phyloP scores from a whole-genome alignment of 2,797 vertebrate genomes.

The Jordanella pulchra region DNA sequence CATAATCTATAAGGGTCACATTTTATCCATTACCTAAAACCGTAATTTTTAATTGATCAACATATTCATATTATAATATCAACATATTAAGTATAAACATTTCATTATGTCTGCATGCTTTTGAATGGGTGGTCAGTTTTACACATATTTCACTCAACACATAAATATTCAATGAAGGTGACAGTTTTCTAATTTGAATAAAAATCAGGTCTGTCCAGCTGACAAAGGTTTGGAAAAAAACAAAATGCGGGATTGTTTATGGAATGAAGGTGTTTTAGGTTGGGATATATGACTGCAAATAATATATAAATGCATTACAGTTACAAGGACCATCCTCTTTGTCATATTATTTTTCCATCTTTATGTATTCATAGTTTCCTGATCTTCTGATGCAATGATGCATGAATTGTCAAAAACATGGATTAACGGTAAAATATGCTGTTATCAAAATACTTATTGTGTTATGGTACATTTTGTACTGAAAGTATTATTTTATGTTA shows the following conservation, averaged over 20 bases:
- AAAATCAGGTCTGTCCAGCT: constrained; percentile 84
- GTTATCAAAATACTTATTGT: constrained; percentile 45
- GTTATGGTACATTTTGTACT: constrained; percentile 32
- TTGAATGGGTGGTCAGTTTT: constrained; percentile 20
- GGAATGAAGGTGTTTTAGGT: constrained; percentile 73
- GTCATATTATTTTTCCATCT: constrained; percentile 66
- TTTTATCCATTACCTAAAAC: background rate
- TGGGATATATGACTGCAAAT: constrained; percentile 77
- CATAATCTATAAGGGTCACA: background rate
- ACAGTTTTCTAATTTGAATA: constrained; percentile 87
- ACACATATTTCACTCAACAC: constrained; percentile 67
- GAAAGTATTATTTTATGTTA: constrained; percentile 40
- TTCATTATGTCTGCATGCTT: constrained; percentile 20
- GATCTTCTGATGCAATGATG: constrained; percentile 65
- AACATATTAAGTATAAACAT: background rate
- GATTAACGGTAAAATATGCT: constrained; percentile 51
- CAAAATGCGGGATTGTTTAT: constrained; percentile 77
- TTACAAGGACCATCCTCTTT: constrained; percentile 79
- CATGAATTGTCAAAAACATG: constrained; percentile 60
- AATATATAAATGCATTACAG: constrained; percentile 83
- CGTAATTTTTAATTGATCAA: too few species aligned
- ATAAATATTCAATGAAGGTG: constrained; percentile 85
- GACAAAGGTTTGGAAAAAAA: constrained; percentile 88
- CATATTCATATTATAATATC: too few species aligned
- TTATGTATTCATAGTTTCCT: constrained; percentile 74